A percentile compares a stretch with the other conserved stretches of the same genome.
Conservation (phyloP, 2,888 invertebrate genomes). For the Invenusta paracnida region DNA sequence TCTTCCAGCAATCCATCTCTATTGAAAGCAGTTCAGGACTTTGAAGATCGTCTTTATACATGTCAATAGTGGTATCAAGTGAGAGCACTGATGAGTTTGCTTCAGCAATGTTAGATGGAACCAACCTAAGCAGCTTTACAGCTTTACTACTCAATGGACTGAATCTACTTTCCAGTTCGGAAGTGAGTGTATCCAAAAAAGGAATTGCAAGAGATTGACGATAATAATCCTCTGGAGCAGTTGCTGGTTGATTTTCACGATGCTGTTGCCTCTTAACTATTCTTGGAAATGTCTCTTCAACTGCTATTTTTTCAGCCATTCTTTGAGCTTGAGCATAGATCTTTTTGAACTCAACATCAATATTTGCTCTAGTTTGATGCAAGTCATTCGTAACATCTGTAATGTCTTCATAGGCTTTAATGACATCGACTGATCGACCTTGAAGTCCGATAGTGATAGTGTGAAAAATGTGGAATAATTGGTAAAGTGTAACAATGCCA, state of each 20-base stretch:
- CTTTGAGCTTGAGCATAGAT: conserved; percentile 32
- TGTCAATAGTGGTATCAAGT: not conserved
- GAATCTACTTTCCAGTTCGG: conserved; percentile 5
- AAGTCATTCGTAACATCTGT: not conserved
- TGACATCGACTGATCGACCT: conserved; percentile 7
- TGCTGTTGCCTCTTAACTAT: not conserved
- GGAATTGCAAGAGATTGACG: not conserved
- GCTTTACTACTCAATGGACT: not conserved
- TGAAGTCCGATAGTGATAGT: conserved; percentile 33
- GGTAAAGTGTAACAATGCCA: conserved; percentile 28
- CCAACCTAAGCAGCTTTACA: not conserved
- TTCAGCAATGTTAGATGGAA: conserved; percentile 22
- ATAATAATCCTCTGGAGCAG: not conserved
- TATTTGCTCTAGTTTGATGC: not conserved
- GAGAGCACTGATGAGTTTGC: not conserved
- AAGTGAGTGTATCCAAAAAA: conserved; percentile 15
- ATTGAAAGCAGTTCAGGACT: conserved; percentile 30
- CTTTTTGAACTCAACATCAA: conserved; percentile 39
- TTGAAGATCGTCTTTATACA: conserved; percentile 29
- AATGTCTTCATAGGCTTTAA: conserved; percentile 27
- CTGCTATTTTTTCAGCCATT: conserved; percentile 37
- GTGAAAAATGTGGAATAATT: conserved; percentile 30
- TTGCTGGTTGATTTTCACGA: conserved; percentile 9
- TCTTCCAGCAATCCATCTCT: conserved; percentile 33
- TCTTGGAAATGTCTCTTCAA: conserved; percentile 4